phyloP scores from a whole-genome alignment of 1,140 invertebrate species.

The Acyrthosiphon pisum region DNA sequence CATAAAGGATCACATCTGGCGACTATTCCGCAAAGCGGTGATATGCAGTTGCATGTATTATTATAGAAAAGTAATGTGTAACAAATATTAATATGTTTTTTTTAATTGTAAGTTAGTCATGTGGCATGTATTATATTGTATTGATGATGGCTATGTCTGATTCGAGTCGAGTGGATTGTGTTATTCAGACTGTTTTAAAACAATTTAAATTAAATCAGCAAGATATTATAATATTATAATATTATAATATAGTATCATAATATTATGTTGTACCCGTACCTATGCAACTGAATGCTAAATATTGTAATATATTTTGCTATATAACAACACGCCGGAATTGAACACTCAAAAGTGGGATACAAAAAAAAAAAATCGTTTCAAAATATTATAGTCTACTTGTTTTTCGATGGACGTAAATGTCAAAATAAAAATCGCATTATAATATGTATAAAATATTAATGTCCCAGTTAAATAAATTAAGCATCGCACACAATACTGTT shows the following conservation, averaged over 20 bases:
- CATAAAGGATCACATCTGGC: slow-evolving; percentile 13
- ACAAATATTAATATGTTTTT: background rate
- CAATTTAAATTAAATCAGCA: background rate
- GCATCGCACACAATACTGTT: background rate
- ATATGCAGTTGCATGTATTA: background rate
- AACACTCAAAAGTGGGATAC: background rate
- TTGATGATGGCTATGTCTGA: background rate
- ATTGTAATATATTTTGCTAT: background rate
- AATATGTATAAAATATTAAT: slow-evolving; percentile 6
- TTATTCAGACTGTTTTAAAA: background rate
- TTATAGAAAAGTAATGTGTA: background rate
- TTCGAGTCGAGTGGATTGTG: background rate
- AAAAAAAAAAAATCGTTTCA: background rate
- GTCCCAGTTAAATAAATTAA: background rate
- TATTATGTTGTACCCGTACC: background rate
- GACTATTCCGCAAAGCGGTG: background rate
- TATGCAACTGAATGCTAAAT: background rate
- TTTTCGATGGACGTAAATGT: background rate
- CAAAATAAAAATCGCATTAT: background rate
- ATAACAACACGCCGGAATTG: background rate
- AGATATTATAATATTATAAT: background rate
- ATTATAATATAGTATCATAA: background rate
- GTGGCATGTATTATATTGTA: background rate
- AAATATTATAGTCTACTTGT: background rate
- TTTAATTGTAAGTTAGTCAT: background rate